Evolutionary conservation across 1,140 invertebrate species (phyloP), one percentile per base, ranked within the genome.

Genomic region (Rhopalosiphum maidis): DNA sequence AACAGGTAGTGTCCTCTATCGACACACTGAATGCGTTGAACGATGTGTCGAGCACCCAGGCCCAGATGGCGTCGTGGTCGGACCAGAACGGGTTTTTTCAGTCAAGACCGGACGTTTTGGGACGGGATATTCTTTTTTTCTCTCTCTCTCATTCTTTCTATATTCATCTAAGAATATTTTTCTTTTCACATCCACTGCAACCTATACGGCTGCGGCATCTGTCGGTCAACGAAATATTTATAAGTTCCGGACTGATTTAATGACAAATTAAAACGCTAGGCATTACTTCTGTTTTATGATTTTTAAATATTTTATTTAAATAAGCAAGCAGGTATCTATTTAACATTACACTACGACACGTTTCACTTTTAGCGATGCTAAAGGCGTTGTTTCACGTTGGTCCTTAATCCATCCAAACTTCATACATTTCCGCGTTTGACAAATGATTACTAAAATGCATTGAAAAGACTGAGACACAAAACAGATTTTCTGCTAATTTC

Each of bases 241-340:
- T n/a, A 18, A 3, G n/a, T 22, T n/a, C 60, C 23, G 4, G 37
- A 8, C 37, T 11, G n/a, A 41, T 30, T 37, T 89, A 25, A 89
- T 89, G 23, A 89, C 87, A 89, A 55, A 89, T 89, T 89, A 89
- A 89, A 55, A 43, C 87, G 87, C 87, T 89, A 89, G 87, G 87
- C 0, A 88, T 51, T 88, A 54, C 48, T 22, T 9, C 18, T 88
- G 87, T 88, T 54, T 23, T 54, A 23, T 54, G 48, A 22, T 41
- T 88, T 88, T 54, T 35, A 88, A 88, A 51, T 51, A 83, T 83
- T 83, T 37, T 8, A 37, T 8, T 83, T 83, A 37, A 83, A 83
- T 83, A 23, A 30, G 3, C 60, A 15, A n/a, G 4, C 5, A 6
- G 3, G 15, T 6, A 35, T n/a, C 60, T 60, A 30, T 11, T 30